phyloP scores from a whole-genome alignment of 2,113 vertebrate genomes.

The Burhinus oedicnemus region DNA sequence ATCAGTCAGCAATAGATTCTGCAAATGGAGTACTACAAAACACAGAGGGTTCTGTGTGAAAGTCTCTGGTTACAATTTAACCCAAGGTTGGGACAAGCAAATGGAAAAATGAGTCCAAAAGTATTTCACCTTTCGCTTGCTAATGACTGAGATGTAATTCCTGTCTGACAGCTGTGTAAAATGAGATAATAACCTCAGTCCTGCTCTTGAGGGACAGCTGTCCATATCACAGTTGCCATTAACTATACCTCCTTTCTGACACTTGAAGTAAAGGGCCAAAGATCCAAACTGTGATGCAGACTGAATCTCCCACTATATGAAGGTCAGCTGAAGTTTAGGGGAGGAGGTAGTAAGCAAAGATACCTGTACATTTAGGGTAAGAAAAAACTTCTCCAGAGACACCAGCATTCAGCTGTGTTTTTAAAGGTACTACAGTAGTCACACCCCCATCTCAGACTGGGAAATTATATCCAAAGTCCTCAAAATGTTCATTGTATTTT shows the following conservation, averaged over 20 bases:
- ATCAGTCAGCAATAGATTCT: background rate
- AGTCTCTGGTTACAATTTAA: background rate
- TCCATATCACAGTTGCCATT: background rate
- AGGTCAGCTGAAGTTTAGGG: background rate
- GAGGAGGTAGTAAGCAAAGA: background rate
- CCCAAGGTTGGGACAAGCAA: background rate
- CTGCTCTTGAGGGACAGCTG: conserved; percentile 36
- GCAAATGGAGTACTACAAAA: background rate
- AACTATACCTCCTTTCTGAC: background rate
- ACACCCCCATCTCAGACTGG: background rate
- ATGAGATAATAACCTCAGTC: conserved; percentile 1
- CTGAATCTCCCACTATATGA: background rate
- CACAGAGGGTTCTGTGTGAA: background rate
- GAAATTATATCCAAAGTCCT: background rate
- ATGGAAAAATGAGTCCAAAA: background rate
- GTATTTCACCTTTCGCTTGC: background rate
- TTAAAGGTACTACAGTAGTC: background rate
- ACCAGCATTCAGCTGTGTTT: background rate
- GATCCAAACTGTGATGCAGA: background rate
- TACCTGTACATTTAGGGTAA: background rate
- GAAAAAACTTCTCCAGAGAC: background rate
- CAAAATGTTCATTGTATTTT: background rate
- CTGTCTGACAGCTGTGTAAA: conserved; percentile 26
- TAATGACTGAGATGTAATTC: background rate
- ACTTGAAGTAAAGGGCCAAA: background rate